These are phyloP conservation scores for Sarcophilus harrisii DNA, from an alignment of 2,797 vertebrate genomes.

Conservation along the genomic window DNA sequence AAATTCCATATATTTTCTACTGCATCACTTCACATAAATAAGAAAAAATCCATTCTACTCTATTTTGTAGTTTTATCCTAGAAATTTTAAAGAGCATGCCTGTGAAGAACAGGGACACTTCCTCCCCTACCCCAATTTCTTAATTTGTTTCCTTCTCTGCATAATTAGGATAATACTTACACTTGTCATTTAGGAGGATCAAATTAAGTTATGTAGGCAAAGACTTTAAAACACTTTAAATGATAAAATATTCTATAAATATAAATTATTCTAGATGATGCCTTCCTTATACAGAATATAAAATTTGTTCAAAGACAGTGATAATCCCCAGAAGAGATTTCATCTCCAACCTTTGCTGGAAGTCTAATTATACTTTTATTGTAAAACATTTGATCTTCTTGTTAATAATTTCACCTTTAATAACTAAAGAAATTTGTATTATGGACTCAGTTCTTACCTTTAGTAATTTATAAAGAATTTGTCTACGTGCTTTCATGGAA, in stretches of 20 bases:
- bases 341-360: constrained; percentile 6
- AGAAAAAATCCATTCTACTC: background rate
- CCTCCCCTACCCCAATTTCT: too few species aligned
- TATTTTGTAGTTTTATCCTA: background rate
- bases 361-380: too few species aligned
- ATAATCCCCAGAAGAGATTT: background rate
- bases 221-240: background rate
- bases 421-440: background rate
- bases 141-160: background rate
- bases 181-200: background rate
- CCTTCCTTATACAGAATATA: background rate
- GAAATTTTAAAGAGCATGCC: background rate
- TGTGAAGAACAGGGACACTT: background rate
- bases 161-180: background rate
- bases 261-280: background rate
- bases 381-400: background rate
- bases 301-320: constrained; percentile 9
- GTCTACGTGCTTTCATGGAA: background rate
- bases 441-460: constrained; percentile 49
- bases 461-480: background rate
- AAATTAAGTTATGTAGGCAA: background rate
- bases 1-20: background rate
- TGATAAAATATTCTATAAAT: background rate
- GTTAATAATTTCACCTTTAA: constrained; percentile 28
- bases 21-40: background rate